These are phyloP conservation scores for Acleris laterana DNA, from an alignment of 2,888 invertebrate species.

Conservation along the genomic window DNA sequence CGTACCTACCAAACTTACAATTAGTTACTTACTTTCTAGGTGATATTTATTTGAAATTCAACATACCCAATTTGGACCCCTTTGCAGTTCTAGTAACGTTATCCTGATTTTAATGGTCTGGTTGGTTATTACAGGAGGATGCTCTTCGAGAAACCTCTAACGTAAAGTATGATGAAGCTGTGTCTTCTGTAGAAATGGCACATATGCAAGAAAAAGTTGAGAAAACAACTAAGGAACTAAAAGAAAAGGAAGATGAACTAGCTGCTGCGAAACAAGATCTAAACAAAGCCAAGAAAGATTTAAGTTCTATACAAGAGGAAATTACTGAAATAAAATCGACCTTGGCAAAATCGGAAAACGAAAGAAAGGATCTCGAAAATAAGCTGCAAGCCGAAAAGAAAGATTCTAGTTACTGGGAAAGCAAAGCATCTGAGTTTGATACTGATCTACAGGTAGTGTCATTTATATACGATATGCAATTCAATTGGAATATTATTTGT, in stretches of 20 bases:
- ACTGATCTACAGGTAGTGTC: conserved; percentile 81
- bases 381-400: conserved; percentile 85
- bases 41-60: background rate
- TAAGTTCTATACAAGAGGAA: conserved; percentile 71
- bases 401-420: conserved; percentile 86
- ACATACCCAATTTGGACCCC: background rate
- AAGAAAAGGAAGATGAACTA: conserved; percentile 70
- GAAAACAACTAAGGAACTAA: conserved; percentile 60
- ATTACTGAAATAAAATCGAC: conserved; percentile 69
- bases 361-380: conserved; percentile 86
- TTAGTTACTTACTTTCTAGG: background rate
- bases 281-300: conserved; percentile 76
- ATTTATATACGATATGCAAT: no score
- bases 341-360: conserved; percentile 73
- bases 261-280: conserved; percentile 61
- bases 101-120: background rate
- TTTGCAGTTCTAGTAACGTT: background rate
- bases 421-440: conserved; percentile 85
- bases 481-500: no score
- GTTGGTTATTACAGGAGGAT: conserved; percentile 63
- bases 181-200: conserved; percentile 78
- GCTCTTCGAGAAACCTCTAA: conserved; percentile 73
- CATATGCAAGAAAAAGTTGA: conserved; percentile 78
- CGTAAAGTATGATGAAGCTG: conserved; percentile 76
- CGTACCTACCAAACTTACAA: background rate